Evolutionary conservation across 2,113 vertebrate genomes (phyloP).

Genomic region (Mesocricetus auratus): DNA sequence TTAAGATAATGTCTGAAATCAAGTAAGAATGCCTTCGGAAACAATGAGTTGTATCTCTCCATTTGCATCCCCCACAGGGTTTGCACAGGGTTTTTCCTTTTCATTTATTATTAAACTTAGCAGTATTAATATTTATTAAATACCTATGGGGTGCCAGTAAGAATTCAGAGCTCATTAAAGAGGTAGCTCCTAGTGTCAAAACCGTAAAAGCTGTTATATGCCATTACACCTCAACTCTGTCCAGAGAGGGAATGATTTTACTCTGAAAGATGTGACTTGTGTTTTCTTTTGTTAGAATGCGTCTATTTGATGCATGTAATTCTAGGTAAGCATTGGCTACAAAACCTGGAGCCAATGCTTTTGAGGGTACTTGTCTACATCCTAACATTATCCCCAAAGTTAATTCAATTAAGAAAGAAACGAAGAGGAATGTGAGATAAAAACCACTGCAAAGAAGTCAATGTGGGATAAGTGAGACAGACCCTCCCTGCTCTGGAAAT

Average conservation of each 20-base stretch:
- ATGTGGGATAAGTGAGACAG: background rate
- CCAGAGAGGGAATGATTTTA: background rate
- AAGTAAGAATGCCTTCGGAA: constrained; percentile 49
- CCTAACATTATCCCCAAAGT: constrained; percentile 20
- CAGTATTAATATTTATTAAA: constrained; percentile 73
- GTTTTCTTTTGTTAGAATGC: background rate
- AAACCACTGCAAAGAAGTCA: background rate
- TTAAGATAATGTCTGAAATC: constrained; percentile 43
- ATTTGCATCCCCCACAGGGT: background rate
- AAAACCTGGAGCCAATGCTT: constrained; percentile 46
- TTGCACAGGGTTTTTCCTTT: constrained; percentile 48
- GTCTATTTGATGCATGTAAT: background rate
- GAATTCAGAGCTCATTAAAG: constrained; percentile 40
- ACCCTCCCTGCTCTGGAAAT: background rate
- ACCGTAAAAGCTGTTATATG: background rate
- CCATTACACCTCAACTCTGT: background rate
- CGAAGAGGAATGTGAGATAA: constrained; percentile 33
- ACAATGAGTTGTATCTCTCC: constrained; percentile 38
- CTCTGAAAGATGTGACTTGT: background rate
- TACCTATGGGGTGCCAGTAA: constrained; percentile 36
- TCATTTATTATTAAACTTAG: constrained; percentile 63
- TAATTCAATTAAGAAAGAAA: constrained; percentile 49
- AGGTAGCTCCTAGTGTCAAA: constrained; percentile 16
- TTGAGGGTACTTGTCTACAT: constrained; percentile 3
- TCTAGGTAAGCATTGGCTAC: background rate